phyloP scores from a whole-genome alignment of 2,888 invertebrate genomes.

The Drosophila bunnanda region DNA sequence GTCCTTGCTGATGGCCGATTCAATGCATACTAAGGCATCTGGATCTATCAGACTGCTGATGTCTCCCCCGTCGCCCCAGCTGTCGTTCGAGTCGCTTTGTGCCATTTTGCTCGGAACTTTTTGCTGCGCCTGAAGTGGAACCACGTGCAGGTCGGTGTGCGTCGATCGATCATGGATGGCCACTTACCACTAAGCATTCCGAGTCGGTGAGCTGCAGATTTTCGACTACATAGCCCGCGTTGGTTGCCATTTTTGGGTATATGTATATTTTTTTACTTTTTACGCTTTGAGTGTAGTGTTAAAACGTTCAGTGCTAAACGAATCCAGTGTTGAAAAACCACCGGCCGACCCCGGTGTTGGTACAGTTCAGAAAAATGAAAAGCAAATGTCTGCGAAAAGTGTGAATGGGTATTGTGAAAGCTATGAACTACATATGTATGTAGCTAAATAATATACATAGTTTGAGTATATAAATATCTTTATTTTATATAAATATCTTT shows the following conservation, averaged over 20 bases:
- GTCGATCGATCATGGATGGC: no score
- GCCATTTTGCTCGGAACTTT: not conserved
- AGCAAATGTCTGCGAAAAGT: not conserved
- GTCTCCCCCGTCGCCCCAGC: not conserved
- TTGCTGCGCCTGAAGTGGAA: slow-evolving; percentile 4
- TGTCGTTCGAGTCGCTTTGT: not conserved
- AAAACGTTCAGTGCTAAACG: not conserved
- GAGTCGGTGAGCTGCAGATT: not conserved
- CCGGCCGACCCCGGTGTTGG: not conserved
- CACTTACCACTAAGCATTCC: not conserved
- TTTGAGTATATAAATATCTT: no score
- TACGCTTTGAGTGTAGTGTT: not conserved
- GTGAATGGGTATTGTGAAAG: no score
- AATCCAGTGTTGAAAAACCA: not conserved
- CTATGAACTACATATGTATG: no score
- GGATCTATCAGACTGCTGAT: not conserved
- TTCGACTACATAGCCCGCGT: not conserved
- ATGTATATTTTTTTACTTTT: no score
- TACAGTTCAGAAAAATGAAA: not conserved
- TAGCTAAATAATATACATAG: no score
- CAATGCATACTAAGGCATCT: not conserved
- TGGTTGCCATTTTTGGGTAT: not conserved
- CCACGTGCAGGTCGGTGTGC: not conserved
- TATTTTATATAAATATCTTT: no score
- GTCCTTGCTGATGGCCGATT: not conserved